These are phyloP conservation scores for Hestina assimilis DNA, from an alignment of 1,140 invertebrate species.

Conservation along the genomic window DNA sequence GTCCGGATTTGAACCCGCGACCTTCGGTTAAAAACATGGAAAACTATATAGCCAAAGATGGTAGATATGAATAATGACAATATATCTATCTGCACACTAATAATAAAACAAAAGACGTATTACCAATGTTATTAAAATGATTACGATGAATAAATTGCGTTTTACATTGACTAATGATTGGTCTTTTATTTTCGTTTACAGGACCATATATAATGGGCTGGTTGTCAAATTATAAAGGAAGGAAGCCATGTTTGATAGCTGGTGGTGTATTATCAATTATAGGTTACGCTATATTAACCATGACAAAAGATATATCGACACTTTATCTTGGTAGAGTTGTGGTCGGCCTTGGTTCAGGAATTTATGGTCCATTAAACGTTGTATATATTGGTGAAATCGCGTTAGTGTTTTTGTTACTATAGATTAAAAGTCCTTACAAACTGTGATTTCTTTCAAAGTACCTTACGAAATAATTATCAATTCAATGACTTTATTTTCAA, in stretches of 20 bases:
- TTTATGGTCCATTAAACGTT: slow-evolving; percentile 15
- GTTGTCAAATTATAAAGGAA: slow-evolving; percentile 31
- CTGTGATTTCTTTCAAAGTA: background rate
- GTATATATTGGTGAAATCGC: slow-evolving; percentile 39
- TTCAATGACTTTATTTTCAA: no score
- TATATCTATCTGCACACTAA: no score
- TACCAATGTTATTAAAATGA: background rate
- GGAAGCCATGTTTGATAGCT: slow-evolving; percentile 26
- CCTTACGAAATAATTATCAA: no score
- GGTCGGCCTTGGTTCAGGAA: slow-evolving; percentile 16
- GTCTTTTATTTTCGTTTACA: slow-evolving; percentile 18
- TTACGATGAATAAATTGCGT: background rate
- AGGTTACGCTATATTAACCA: slow-evolving; percentile 12
- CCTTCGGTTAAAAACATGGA: no score
- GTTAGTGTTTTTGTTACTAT: slow-evolving; percentile 19
- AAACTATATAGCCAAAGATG: no score
- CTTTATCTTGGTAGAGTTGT: slow-evolving; percentile 28
- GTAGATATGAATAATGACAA: no score
- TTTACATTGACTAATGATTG: no score
- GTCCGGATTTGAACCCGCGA: no score
- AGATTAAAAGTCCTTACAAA: background rate
- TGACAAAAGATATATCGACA: slow-evolving; percentile 14
- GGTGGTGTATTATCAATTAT: slow-evolving; percentile 5
- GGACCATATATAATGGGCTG: slow-evolving; percentile 28
- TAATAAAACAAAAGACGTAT: background rate